Evolutionary conservation across 2,888 invertebrate genomes (phyloP), one percentile per base, ranked within the genome.

Genomic region (Xanthorhoe spadicearia): DNA sequence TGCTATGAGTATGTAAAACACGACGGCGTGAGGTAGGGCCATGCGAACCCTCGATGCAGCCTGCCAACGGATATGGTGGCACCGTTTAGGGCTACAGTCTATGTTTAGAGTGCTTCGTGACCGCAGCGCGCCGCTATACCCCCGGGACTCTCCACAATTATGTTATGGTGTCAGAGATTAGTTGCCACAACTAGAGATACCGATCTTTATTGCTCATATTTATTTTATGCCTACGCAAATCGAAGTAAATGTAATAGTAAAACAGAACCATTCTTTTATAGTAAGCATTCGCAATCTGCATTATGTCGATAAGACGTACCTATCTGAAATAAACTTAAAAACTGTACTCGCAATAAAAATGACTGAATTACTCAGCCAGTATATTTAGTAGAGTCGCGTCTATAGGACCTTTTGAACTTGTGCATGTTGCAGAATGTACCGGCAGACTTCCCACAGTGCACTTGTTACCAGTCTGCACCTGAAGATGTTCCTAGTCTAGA

Each of bases 101-200:
- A 85, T 90, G 90, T 89, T 90, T 88, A 91, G 88, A 85, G 79
- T 81, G 80, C 81, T 79, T 88, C 92, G 90, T 91, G 92, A 91
- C 90, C 87, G 85, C 84, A 80, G 79, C 79, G 77, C 77, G 80
- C 84, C 85, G 88, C 85, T 86, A 84, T 85, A 77, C 86, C 87
- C 86, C 71, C 82, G 68, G 85, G 87, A 84, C 83, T 79, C 74
- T 74, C 69, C 81, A 85, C 90, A 90, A 92, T 90, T 91, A 91
- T 87, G 87, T 85, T 88, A 85, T 83, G 84, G 84, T 86, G 86
- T 85, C 87, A 86, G 79, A 87, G 88, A 88, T 87, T 87, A 87
- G 85, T 80, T 78, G 77, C 77, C 71, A 70, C 74, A 72, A 83
- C 83, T 83, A 71, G 73, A 78, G 84, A 86, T 84, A 81, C 73